Conservation (phyloP, 2,888 invertebrate species). For the Nezara viridula region DNA sequence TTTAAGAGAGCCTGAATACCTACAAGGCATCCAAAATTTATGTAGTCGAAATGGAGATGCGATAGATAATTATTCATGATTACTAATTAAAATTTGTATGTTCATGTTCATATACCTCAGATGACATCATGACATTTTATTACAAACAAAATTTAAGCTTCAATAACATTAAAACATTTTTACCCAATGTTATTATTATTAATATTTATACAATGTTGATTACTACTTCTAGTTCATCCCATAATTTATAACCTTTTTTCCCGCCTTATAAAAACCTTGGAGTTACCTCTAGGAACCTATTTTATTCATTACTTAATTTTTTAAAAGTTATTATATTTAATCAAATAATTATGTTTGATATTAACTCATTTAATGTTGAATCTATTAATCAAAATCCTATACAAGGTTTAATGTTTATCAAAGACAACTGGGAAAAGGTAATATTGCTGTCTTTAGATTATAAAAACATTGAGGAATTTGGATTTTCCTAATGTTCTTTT, state of each 20-base stretch:
- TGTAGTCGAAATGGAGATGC: no score
- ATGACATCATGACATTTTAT: no score
- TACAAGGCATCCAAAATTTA: no score
- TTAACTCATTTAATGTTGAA: constrained; percentile 39
- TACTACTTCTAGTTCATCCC: not conserved
- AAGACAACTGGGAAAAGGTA: constrained; percentile 58
- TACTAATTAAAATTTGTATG: no score
- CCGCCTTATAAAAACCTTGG: not conserved
- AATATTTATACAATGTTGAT: no score
- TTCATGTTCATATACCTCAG: no score
- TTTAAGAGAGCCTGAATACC: no score
- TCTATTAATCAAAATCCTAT: constrained; percentile 22
- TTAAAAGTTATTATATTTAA: no score
- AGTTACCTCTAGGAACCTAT: not conserved
- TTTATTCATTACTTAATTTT: not conserved
- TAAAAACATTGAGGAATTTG: not conserved
- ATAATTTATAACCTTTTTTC: constrained; percentile 1
- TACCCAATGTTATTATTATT: no score
- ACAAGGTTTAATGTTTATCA: constrained; percentile 27
- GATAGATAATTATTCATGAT: no score
- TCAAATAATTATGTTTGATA: not conserved
- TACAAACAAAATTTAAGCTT: no score
- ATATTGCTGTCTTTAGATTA: not conserved
- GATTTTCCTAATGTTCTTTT: not conserved
- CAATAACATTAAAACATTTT: no score